Base-by-base conservation (phyloP, 2,113 vertebrate species). In the Semnopithecus entellus region DNA sequence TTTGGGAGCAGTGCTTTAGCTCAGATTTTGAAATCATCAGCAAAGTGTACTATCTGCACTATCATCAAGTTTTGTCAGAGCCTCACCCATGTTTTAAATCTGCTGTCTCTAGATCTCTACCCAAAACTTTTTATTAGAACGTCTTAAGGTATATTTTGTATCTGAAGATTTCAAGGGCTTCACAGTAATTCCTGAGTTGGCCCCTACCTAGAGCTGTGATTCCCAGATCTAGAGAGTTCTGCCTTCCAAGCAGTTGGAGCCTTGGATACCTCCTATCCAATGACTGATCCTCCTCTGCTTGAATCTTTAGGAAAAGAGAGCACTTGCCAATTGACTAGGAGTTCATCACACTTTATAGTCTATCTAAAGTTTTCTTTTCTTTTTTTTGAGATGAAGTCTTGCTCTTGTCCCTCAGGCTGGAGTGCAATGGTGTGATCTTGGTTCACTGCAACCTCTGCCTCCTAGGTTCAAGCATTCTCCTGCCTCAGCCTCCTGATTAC, bases 361-460 rank as follows among this genome's bases (percentile, higher is more conserved):
- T 91, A 78, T 82, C 96, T 97, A 91, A 93, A 88, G 68, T 61
- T 90, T 78, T 81, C 13, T 45, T 85, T 81, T 86, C 40, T 50
- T 90, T 55, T 20, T 2, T 55, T 20, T 20, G 18, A 55, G 52
- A 55, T 20, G 16, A 55, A 20, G 52, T 55, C 52, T 55, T 2
- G 6, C 52, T 55, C 18, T 55, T 55, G 52, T 55, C 52, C 18
- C 18, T 20, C 52, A 55, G 52, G 52, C 52, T 55, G 18, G 52
- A 55, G 52, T 55, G 52, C 52, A 55, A 55, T 55, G 52, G 52
- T 7, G 18, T 55, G 52, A 55, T 55, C 18, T 55, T 4, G 4
- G 50, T 4, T 50, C 50, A 50, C 50, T 50, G 50, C 50, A 50
- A 50, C 50, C 50, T 50, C 50, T 1, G 50, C 50, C 50, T 50